These are phyloP conservation scores for Erpornis zantholeuca DNA, from an alignment of 2,113 vertebrate genomes.

Conservation along the genomic window DNA sequence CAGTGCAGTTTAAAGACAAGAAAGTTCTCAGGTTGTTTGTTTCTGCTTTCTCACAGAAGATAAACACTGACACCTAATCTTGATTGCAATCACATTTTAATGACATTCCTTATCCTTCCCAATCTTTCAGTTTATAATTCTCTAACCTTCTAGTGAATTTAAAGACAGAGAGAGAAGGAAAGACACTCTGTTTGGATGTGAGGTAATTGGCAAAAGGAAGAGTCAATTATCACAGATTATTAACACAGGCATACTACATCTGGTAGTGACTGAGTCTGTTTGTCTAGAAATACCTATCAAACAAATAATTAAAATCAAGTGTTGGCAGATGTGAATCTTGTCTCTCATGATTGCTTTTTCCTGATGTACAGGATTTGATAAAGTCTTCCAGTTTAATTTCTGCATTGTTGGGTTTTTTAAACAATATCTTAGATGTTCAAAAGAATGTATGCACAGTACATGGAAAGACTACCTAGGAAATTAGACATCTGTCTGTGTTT, in stretches of 20 bases:
- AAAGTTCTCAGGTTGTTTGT: neutral
- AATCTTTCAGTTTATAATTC: slow-evolving; percentile 44
- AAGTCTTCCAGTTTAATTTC: neutral
- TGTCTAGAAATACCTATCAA: slow-evolving; percentile 69
- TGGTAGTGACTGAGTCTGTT: slow-evolving; percentile 58
- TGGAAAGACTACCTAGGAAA: slow-evolving; percentile 31
- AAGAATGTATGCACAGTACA: neutral
- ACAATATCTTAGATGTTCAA: neutral
- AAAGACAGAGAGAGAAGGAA: neutral
- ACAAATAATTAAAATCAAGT: slow-evolving; percentile 68
- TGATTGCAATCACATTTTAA: slow-evolving; percentile 39
- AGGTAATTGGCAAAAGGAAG: slow-evolving; percentile 67
- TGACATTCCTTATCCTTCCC: slow-evolving; percentile 16
- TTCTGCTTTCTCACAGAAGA: neutral
- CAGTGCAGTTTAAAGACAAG: neutral
- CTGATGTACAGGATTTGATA: neutral
- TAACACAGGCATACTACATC: slow-evolving; percentile 65
- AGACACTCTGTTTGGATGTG: slow-evolving; percentile 1
- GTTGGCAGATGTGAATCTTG: slow-evolving; percentile 43
- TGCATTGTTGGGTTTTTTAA: neutral
- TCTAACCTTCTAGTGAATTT: neutral
- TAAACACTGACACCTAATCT: neutral
- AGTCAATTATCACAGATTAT: slow-evolving; percentile 71
- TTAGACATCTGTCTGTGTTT: slow-evolving; percentile 54
- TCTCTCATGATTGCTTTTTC: slow-evolving; percentile 17